These are phyloP conservation scores for Pipistrellus kuhlii DNA, from an alignment of 2,797 vertebrate genomes.

Conservation along the genomic window DNA sequence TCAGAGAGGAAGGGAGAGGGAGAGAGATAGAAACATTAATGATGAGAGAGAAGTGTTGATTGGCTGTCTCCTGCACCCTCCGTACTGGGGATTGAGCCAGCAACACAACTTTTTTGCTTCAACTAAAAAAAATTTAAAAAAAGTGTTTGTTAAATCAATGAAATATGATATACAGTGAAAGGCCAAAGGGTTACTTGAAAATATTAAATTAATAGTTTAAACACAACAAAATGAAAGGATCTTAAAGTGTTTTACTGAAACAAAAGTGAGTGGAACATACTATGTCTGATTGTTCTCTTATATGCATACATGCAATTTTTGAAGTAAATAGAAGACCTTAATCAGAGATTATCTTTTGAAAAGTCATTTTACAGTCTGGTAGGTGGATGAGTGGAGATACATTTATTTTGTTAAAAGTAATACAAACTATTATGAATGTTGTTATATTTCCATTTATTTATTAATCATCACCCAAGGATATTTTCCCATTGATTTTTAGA, in stretches of 20 bases:
- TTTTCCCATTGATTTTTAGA: too few species aligned
- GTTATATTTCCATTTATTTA: background rate
- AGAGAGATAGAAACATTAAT: too few species aligned
- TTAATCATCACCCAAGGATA: too few species aligned
- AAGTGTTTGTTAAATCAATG: background rate
- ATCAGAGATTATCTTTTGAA: background rate
- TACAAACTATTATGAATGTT: background rate
- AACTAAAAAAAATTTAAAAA: background rate
- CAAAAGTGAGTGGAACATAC: background rate
- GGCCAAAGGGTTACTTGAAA: background rate
- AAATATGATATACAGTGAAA: background rate
- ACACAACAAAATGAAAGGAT: background rate
- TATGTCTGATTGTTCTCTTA: background rate
- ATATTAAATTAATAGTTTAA: background rate
- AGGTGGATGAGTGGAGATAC: background rate
- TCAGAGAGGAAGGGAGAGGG: too few species aligned
- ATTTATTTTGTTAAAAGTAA: background rate
- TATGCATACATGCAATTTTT: background rate
- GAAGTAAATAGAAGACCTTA: background rate
- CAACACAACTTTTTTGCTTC: background rate
- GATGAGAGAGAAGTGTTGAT: too few species aligned
- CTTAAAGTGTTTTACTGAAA: slow-evolving; percentile 5
- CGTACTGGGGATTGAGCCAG: too few species aligned
- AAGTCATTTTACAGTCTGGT: background rate
- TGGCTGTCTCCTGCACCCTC: too few species aligned